phyloP scores from a whole-genome alignment of 2,888 invertebrate genomes.

The Dynastes hyllus region DNA sequence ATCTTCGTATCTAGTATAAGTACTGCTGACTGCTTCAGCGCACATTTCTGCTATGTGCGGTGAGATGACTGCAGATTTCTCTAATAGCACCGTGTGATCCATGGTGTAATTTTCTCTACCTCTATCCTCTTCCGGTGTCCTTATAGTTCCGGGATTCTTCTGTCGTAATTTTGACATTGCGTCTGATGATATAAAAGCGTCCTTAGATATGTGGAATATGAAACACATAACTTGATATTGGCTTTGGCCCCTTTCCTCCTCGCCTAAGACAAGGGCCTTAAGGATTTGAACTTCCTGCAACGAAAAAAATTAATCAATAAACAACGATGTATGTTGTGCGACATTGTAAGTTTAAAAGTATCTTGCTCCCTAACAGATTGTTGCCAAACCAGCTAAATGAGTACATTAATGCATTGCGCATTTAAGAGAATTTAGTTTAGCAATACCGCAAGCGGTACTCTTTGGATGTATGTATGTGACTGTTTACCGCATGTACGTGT shows the following conservation, averaged over 20 bases:
- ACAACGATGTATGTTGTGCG: background rate
- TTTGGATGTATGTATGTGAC: too few species aligned
- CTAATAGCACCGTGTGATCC: constrained; percentile 85
- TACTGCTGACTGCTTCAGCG: constrained; percentile 82
- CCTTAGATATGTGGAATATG: constrained; percentile 90
- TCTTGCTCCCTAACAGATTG: too few species aligned
- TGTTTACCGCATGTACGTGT: constrained; percentile 4
- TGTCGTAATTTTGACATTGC: constrained; percentile 97
- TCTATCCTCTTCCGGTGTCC: constrained; percentile 92
- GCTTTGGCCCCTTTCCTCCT: constrained; percentile 93
- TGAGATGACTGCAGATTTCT: constrained; percentile 80
- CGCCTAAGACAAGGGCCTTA: constrained; percentile 90
- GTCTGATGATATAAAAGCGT: constrained; percentile 96
- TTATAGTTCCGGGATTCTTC: constrained; percentile 76
- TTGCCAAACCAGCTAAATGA: too few species aligned
- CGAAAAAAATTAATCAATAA: constrained; percentile 50
- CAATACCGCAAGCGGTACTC: too few species aligned
- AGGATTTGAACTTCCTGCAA: constrained; percentile 93
- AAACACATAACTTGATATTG: constrained; percentile 94
- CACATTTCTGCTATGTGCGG: constrained; percentile 85
- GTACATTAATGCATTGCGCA: background rate
- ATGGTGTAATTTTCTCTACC: constrained; percentile 89
- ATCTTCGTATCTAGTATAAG: constrained; percentile 86
- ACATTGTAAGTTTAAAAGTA: too few species aligned
- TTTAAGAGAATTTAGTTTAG: background rate